Conservation (phyloP, 2,797 vertebrate genomes). For the Ataeniobius toweri region DNA sequence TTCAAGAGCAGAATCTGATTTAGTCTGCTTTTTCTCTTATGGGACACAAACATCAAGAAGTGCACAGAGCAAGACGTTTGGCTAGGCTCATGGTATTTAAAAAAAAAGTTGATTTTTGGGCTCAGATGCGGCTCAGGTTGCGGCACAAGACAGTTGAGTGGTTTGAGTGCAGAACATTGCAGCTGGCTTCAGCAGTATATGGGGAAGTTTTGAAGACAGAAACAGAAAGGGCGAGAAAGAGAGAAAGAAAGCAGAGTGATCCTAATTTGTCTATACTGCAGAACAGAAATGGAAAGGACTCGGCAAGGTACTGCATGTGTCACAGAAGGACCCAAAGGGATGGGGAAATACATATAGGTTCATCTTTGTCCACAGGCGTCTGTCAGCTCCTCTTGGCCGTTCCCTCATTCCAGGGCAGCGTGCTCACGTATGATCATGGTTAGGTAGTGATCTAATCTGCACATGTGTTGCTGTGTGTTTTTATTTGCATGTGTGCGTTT, state of each 20-base stretch:
- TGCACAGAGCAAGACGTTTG: slow-evolving; percentile 65
- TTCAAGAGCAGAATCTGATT: slow-evolving; percentile 78
- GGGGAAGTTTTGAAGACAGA: slow-evolving; percentile 53
- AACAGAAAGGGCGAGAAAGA: slow-evolving; percentile 54
- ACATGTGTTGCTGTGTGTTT: slow-evolving; percentile 50
- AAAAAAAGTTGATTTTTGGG: slow-evolving; percentile 34
- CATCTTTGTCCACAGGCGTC: slow-evolving; percentile 70
- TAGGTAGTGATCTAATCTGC: slow-evolving; percentile 65
- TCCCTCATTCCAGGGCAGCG: slow-evolving; percentile 66
- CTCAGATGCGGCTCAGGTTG: slow-evolving; percentile 59
- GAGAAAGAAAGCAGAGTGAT: slow-evolving; percentile 55
- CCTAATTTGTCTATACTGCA: slow-evolving; percentile 65
- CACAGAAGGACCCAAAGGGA: slow-evolving; percentile 53
- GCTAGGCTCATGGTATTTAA: slow-evolving; percentile 60
- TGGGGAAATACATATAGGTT: slow-evolving; percentile 44
- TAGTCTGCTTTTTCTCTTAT: slow-evolving; percentile 66
- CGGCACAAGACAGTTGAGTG: slow-evolving; percentile 77
- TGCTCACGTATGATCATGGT: slow-evolving; percentile 63
- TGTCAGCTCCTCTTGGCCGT: slow-evolving; percentile 61
- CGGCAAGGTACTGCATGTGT: slow-evolving; percentile 53
- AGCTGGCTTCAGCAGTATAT: slow-evolving; percentile 70
- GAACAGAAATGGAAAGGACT: slow-evolving; percentile 57
- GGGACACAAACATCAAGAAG: slow-evolving; percentile 67
- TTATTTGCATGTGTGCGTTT: slow-evolving; percentile 34
- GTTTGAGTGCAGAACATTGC: slow-evolving; percentile 60